Conservation (phyloP, 2,113 vertebrate genomes). For the Tor tambroides region DNA sequence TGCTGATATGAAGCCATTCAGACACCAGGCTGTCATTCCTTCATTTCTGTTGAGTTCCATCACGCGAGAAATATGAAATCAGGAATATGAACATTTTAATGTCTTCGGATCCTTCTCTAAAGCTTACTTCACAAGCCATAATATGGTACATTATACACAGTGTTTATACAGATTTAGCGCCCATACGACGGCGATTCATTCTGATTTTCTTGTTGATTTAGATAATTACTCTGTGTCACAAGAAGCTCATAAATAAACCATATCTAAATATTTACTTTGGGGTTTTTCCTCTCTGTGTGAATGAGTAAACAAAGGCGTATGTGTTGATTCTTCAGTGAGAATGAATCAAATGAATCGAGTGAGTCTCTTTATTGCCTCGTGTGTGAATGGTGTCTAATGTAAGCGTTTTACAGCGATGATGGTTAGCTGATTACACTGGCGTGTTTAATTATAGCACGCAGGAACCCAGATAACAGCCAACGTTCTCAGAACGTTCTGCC, state of each 20-base stretch:
- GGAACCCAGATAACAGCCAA: too few species aligned
- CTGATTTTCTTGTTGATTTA: slow-evolving; percentile 52
- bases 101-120: slow-evolving; percentile 37
- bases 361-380: not conserved
- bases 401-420: too few species aligned
- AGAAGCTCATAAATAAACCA: slow-evolving; percentile 51
- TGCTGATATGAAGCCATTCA: slow-evolving; percentile 26
- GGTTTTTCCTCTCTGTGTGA: not conserved
- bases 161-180: slow-evolving; percentile 40
- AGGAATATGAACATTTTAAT: slow-evolving; percentile 41
- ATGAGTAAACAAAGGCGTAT: not conserved
- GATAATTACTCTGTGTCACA: slow-evolving; percentile 47
- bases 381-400: too few species aligned
- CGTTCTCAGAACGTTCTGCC: too few species aligned
- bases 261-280: slow-evolving; percentile 41
- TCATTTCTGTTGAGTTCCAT: not conserved
- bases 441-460: too few species aligned
- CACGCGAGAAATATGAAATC: slow-evolving; percentile 26
- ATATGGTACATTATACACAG: slow-evolving; percentile 45
- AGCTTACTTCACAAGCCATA: slow-evolving; percentile 49
- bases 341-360: too few species aligned
- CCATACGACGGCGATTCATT: slow-evolving; percentile 6
- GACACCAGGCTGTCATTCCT: not conserved
- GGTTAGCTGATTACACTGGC: too few species aligned
- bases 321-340: not conserved